Evolutionary conservation across 2,888 invertebrate species (phyloP), one percentile per base, ranked within the genome.

Genomic region (Lapara coniferarum): DNA sequence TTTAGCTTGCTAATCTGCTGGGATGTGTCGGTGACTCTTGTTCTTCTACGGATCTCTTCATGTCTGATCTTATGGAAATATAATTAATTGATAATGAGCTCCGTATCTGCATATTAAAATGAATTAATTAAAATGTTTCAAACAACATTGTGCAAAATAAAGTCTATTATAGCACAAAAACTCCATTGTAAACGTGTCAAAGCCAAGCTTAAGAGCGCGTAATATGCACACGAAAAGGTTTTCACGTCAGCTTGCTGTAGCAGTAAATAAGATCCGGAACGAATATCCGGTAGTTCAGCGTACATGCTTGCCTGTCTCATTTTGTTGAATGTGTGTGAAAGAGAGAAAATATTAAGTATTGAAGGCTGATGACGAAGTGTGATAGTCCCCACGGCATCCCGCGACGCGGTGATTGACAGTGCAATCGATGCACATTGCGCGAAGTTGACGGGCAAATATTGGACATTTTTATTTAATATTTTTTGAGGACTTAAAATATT

Each of bases 261-360:
- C 88, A 86, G 87, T 88, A 88, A 91, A 90, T 89, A 88, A 86
- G 88, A 86, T 88, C 90, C 90, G 89, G 86, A 85, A 83, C 84
- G 83, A 90, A 91, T 89, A 89, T 90, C 89, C 89, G 89, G 51
- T 51, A 66, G 73, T 74, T 72, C 71, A 71, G 68, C 66, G 69
- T 67, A 76, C 66, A 68, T 75, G 71, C 70, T 67, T 56, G 16
- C 16, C 46, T 71, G 25, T 72, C 88, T 73, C 81, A 81, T 73
- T 76, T 69, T 63, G 57, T 72, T 59, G 63, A 68, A 51, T 71
- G 66, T 0, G 77, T 69, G 70, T 10, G 78, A 79, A 71, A 70
- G 78, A 75, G 83, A 80, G 12, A 69, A 68, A 67, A 71, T 63
- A 73, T 67, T 71, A 80, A 72, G 73, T 71, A 74, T 77, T 77